These are phyloP conservation scores for Bombylius major DNA, from an alignment of 2,888 invertebrate genomes.

Conservation along the genomic window DNA sequence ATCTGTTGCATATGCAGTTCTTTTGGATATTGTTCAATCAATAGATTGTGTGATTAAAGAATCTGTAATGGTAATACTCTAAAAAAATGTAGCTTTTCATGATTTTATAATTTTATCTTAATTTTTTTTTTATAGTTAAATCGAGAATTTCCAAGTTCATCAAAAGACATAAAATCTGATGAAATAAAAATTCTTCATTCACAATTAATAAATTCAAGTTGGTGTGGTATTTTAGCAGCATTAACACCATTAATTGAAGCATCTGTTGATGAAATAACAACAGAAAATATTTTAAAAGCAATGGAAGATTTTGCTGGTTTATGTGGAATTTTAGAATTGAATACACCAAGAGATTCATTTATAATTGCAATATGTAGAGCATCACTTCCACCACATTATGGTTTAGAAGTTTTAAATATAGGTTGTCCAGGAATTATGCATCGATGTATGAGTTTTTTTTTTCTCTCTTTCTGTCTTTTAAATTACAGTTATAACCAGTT, in stretches of 20 bases:
- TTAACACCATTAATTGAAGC: slow-evolving; percentile 86
- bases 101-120: background rate
- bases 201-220: slow-evolving; percentile 83
- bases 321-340: slow-evolving; percentile 69
- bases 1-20: slow-evolving; percentile 86
- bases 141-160: slow-evolving; percentile 25
- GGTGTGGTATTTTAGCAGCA: slow-evolving; percentile 89
- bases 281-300: slow-evolving; percentile 82
- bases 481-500: background rate
- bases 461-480: background rate
- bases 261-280: slow-evolving; percentile 84
- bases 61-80: slow-evolving; percentile 39
- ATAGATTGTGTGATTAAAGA: slow-evolving; percentile 61
- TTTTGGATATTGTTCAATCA: slow-evolving; percentile 83
- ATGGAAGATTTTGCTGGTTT: slow-evolving; percentile 83
- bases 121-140: slow-evolving; percentile 18
- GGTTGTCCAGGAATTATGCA: slow-evolving; percentile 43
- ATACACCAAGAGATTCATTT: slow-evolving; percentile 81
- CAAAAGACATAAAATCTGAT: background rate
- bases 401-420: slow-evolving; percentile 69
- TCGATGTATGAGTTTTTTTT: slow-evolving; percentile 21
- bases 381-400: slow-evolving; percentile 92
- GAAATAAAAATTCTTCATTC: slow-evolving; percentile 36
- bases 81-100: background rate
- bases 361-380: slow-evolving; percentile 90